Evolutionary conservation across 1,140 invertebrate genomes (phyloP), one percentile per base, ranked within the genome.

Genomic region (Caenorhabditis inopinata): DNA sequence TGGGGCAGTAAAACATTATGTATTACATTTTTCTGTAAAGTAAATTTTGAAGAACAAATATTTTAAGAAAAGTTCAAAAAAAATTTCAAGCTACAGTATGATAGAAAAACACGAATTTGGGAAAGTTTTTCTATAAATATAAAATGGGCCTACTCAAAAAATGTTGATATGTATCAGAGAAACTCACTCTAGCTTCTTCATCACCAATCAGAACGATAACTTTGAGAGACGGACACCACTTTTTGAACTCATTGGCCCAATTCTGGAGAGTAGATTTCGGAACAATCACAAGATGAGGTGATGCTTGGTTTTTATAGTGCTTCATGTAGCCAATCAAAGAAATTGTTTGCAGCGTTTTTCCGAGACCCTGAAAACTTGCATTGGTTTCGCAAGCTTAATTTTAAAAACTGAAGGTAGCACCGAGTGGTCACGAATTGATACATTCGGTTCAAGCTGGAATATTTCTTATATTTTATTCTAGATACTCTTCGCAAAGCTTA

Each of bases 281-380:
- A 45, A 97, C 96, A 86, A 99, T 98, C 1, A 99, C 96, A 89
- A 99, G 95, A 89, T 99, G 97, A n/a, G 97, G 97, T 0, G 96
- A 95, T 49, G 93, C 92, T 85, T 95, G 93, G 90, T 93, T 97
- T 85, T 94, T 92, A 85, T 97, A 98, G 90, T 98, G 94, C 89
- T 99, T 99, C 93, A 99, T 97, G 88, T 98, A 99, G 78, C 97
- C 97, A 11, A 99, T 90, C 7, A 99, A 90, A 0, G 97, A 97
- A 80, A 99, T 99, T 0, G 97, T 99, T 89, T 99, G 97, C 9
- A 99, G 89, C 0, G 97, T 99, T 92, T 99, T 99, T 62, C 96
- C 96, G n/a, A 98, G 91, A 91, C 97, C 97, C 91, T 91, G 83
- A 76, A 86, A 86, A 25, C 5, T n/a, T n/a, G n/a, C n/a, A n/a